Evolutionary conservation across 2,888 invertebrate species (phyloP).

Genomic region (Cephalotes varians): DNA sequence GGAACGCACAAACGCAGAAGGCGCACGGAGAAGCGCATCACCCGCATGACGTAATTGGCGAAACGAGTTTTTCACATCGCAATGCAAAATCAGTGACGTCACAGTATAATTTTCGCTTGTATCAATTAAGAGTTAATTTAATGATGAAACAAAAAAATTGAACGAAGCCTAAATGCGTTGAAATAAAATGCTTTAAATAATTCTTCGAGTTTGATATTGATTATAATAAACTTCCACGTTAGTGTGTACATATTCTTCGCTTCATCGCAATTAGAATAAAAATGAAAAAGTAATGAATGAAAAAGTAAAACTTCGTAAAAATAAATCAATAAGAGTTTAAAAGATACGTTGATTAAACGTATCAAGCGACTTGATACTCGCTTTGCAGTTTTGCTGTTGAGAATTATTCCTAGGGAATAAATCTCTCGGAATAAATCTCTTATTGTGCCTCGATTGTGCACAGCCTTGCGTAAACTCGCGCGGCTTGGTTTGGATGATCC

Average conservation of each 20-base stretch:
- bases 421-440: conserved; percentile 22
- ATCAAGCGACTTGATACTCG: neutral
- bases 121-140: neutral
- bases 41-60: neutral
- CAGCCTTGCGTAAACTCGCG: conserved; percentile 7
- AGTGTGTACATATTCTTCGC: neutral
- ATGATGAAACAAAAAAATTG: neutral
- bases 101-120: neutral
- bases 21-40: neutral
- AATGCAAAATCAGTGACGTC: neutral
- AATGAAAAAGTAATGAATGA: neutral
- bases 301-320: neutral
- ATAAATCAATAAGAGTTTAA: neutral
- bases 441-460: neutral
- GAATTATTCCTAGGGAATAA: neutral
- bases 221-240: neutral
- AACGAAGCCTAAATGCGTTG: neutral
- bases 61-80: conserved; percentile 49
- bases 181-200: neutral
- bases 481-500: conserved; percentile 23
- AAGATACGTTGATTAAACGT: neutral
- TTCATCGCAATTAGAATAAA: neutral
- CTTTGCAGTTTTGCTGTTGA: neutral
- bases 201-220: neutral
- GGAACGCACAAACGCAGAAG: neutral